Base-by-base conservation (phyloP, 2,113 vertebrate genomes). In the Castor canadensis region DNA sequence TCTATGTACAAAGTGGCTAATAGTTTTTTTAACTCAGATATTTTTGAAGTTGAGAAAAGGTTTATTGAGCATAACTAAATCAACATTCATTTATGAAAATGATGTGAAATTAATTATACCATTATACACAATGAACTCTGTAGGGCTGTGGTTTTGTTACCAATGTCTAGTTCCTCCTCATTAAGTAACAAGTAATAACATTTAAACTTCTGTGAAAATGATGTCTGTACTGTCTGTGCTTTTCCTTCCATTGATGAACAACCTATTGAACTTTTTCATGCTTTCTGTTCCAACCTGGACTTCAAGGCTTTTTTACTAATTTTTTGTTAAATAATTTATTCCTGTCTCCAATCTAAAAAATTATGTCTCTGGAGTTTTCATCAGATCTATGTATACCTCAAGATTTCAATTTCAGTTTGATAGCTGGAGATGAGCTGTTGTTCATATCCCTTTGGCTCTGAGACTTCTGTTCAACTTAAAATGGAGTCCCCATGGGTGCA, bases 41-140 rank as follows among this genome's bases (percentile, higher is more conserved):
- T 54, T 60, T 82, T 54, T 73, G 47, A 69, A 90, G 49, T 45
- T 73, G 64, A 58, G 30, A 77, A 73, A 89, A 6, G 5, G 38
- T 54, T 54, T 84, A 35, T 35, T 79, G 22, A 82, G 13, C 11
- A 54, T 54, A 66, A 52, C 5, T 79, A 83, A 87, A 86, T 30
- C 16, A 75, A n/a, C 0, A 28, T 38, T 91, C 16, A 81, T 49
- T 97, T 91, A 64, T 90, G 38, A 88, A 96, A 93, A 84, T 22
- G 13, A 16, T 32, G 22, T 40, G 28, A 10, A 38, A 80, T 84
- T 56, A 60, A 40, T 40, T 49, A 24, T 9, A 43, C 0, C 9
- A 9, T 22, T 58, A 82, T 60, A 35, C 22, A 84, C 2, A 86
- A 62, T 32, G 22, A 49, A 58, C 9, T 77, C 1, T 28, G 30